Base-by-base conservation (phyloP, 2,888 invertebrate species). In the Habroteleia sp. region DNA sequence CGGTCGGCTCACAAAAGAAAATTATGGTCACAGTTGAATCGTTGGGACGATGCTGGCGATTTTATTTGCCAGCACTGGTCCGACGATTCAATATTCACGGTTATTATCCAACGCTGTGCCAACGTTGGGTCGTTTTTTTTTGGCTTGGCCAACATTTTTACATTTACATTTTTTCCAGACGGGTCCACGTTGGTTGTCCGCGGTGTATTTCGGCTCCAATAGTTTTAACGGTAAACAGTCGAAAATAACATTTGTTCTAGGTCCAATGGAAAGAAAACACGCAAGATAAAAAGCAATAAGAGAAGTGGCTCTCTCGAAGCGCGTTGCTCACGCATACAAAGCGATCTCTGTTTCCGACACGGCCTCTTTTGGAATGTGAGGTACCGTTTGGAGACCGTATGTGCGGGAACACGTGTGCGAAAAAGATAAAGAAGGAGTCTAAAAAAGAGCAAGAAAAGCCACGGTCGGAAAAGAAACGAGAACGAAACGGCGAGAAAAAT, bases 291-390 rank as follows among this genome's bases (percentile, higher is more conserved):
- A 65, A 39, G 60, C 50, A 60, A 16, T 13, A 33, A 65, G 54
- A 50, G 58, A 63, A 50, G 48, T 66, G 17, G 11, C 35, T 56
- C 50, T 58, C 23, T 27, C 31, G 50, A n/a, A 50, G 44, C 46
- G 29, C 5, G 37, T 25, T 42, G 6, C 39, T 16, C 23, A 48
- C 35, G 68, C 68, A 29, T 62, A 68, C 62, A 68, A 74, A 73
- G 73, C 58, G 35, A 72, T 42, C 41, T 63, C 56, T 39, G 72
- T 42, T 72, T 50, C 50, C 25, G 46, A 39, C 50, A 14, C 27
- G 54, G 54, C 27, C 66, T 44, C 66, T 60, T 60, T 69, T 58
- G 74, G 66, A 74, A 74, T 74, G 74, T 31, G 56, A 74, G 74
- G 62, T 74, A 74, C 74, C 74, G 74, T 74, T 74, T 25, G 10